Conservation (phyloP, 2,797 vertebrate genomes). For the Staurois parvus region DNA sequence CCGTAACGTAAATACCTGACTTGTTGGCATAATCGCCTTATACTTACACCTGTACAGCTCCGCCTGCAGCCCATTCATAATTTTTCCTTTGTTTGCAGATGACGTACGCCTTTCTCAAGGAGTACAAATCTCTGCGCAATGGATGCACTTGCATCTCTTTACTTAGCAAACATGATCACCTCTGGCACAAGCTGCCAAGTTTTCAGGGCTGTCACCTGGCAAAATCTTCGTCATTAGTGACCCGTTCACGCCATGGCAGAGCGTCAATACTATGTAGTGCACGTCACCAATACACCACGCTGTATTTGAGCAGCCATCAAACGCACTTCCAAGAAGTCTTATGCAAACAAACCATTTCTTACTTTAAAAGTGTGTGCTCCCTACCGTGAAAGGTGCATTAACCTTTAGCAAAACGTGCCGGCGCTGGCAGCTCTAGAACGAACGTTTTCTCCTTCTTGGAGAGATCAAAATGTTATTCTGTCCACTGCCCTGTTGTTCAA, state of each 20-base stretch:
- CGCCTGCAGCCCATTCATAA: constrained; percentile 34
- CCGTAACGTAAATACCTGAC: not conserved
- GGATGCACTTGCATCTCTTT: constrained; percentile 10
- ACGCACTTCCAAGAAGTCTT: constrained; percentile 31
- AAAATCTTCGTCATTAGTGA: constrained; percentile 28
- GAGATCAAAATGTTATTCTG: constrained; percentile 43
- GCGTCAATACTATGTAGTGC: constrained; percentile 5
- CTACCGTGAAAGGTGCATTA: constrained; percentile 49
- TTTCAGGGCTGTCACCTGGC: not conserved
- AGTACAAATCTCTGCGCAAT: constrained; percentile 25
- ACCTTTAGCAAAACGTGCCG: constrained; percentile 42
- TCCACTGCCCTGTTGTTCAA: not conserved
- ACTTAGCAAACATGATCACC: not conserved
- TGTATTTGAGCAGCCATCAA: constrained; percentile 34
- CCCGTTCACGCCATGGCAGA: not conserved
- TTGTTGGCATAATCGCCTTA: constrained; percentile 2
- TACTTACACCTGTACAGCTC: not conserved
- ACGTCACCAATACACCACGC: constrained; percentile 32
- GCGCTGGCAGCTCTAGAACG: constrained; percentile 13
- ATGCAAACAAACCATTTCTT: constrained; percentile 43
- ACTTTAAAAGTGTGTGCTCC: constrained; percentile 14
- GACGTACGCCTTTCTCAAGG: not conserved
- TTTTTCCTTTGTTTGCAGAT: constrained; percentile 12
- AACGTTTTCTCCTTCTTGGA: not conserved
- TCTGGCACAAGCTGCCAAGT: constrained; percentile 8